A percentile compares a stretch with the other conserved stretches of the same genome.
Evolutionary conservation across 1,140 invertebrate species (phyloP).

Genomic region (Drosophila mauritiana): DNA sequence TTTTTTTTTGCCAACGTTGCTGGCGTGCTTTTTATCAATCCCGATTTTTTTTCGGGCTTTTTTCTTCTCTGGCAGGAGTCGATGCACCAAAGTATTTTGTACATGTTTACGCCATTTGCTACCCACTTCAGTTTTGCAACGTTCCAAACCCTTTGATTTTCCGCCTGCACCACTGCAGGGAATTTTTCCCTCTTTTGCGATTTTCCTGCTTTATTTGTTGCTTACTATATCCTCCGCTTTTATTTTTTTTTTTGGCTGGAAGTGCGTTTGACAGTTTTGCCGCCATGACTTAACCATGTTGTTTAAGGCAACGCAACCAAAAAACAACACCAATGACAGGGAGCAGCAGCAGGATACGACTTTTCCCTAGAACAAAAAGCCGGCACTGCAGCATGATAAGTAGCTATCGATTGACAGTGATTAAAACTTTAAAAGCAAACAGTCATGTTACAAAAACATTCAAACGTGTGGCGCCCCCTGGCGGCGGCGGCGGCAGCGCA

Average conservation of each 20-base stretch:
- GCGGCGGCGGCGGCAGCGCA: conserved; percentile 17
- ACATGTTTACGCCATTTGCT: conserved; percentile 77
- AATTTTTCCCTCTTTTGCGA: neutral
- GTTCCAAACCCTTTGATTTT: conserved; percentile 20
- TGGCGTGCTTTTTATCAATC: conserved; percentile 64
- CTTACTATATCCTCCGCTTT: neutral
- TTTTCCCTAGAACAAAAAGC: conserved; percentile 13
- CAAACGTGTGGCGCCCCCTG: conserved; percentile 29
- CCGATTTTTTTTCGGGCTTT: conserved; percentile 10
- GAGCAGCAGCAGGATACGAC: conserved; percentile 33
- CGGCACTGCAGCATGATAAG: conserved; percentile 76
- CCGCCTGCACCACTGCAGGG: neutral
- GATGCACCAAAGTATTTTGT: conserved; percentile 75
- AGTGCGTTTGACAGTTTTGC: conserved; percentile 75
- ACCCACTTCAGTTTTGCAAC: conserved; percentile 16
- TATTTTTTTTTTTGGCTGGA: conserved; percentile 7
- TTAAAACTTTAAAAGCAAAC: conserved; percentile 83
- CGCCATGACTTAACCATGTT: conserved; percentile 71
- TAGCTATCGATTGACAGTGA: conserved; percentile 83
- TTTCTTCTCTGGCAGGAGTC: conserved; percentile 13
- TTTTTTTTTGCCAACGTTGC: conserved; percentile 14
- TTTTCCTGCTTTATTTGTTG: conserved; percentile 1
- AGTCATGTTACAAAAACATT: conserved; percentile 77
- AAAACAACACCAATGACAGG: conserved; percentile 30
- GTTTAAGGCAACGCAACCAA: conserved; percentile 21